Base-by-base conservation (phyloP, 2,797 vertebrate species). In the Peromyscus melanophrys region DNA sequence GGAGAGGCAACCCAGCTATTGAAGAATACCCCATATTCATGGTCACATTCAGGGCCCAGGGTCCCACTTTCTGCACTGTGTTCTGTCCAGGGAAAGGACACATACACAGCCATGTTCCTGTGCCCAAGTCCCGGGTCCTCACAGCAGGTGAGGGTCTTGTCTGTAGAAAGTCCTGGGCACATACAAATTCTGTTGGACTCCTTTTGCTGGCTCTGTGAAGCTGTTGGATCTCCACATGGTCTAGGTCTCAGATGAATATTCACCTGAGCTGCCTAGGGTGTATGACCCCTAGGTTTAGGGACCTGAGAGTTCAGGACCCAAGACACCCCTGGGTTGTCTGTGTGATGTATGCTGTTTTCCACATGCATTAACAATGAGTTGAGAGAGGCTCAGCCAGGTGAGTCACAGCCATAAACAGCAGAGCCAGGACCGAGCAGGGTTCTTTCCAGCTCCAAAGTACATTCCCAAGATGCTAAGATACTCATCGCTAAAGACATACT, bases 1-100 rank as follows among this genome's bases (percentile, higher is more conserved):
- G 34, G 69, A 5, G 9, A 8, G 59, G 71, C n/a, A 6, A 13
- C 23, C 7, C 2, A 0, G 77, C 21, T 2, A 0, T 10, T 14
- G 2, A 0, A 0, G 1, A 17, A 6, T 25, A 14, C 8, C 2
- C 0, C 1, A 19, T 0, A 0, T 21, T 0, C 1, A 1, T 0
- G 29, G 25, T 2, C 14, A 8, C 52, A 0, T 0, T 10, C 2
- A 0, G 25, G 73, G 10, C 71, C 12, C 16, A 1, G 43, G 6
- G 40, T 5, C 1, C 52, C 0, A 0, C n/a, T 61, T 11, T 19
- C 63, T 52, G 59, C 31, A 14, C 25, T 1, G 1, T 46, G 34
- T 52, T n/a, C 73, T 86, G 37, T 23, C 0, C 21, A 2, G 17
- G 40, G 13, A 73, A 46, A 57, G 13, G 43, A 85, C 69, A 25